A percentile compares a stretch with the other conserved stretches of the same genome.
phyloP scores from a whole-genome alignment of 2,888 invertebrate genomes.

The Xiphydria camelus region DNA sequence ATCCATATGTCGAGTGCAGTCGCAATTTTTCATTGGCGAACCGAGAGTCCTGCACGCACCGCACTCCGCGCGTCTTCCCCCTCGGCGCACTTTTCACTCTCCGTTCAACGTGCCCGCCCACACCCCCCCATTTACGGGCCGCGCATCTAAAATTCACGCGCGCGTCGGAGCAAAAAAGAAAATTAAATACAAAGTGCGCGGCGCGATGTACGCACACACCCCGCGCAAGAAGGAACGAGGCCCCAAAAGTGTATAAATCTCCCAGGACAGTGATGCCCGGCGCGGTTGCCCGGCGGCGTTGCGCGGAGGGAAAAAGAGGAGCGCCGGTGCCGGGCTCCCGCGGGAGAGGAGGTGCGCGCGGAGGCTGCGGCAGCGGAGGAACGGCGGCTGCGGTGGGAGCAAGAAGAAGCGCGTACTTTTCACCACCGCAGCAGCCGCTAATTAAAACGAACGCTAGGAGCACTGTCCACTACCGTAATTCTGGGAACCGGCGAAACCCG shows the following conservation, averaged over 20 bases:
- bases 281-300: slow-evolving; percentile 14
- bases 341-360: background rate
- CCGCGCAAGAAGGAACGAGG: background rate
- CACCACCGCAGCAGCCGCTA: slow-evolving; percentile 28
- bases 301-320: background rate
- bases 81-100: too few relatives aligned
- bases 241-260: slow-evolving; percentile 42
- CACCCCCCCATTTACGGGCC: background rate
- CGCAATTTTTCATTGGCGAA: too few relatives aligned
- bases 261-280: slow-evolving; percentile 44
- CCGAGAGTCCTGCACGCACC: too few relatives aligned
- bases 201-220: background rate
- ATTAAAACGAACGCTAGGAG: slow-evolving; percentile 28
- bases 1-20: too few relatives aligned
- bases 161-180: background rate
- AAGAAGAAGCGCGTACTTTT: slow-evolving; percentile 20
- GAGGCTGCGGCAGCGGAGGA: background rate
- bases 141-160: background rate
- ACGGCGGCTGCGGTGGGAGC: background rate
- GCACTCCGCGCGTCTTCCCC: too few relatives aligned
- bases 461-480: slow-evolving; percentile 5
- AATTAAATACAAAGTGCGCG: background rate
- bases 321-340: slow-evolving; percentile 1
- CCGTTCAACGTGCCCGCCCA: too few relatives aligned
- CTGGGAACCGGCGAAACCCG: background rate